A percentile compares a stretch with the other conserved stretches of the same genome.
These are phyloP conservation scores for Gadopsis bispinosus DNA, from an alignment of 2,797 vertebrate species.

Conservation along the genomic window DNA sequence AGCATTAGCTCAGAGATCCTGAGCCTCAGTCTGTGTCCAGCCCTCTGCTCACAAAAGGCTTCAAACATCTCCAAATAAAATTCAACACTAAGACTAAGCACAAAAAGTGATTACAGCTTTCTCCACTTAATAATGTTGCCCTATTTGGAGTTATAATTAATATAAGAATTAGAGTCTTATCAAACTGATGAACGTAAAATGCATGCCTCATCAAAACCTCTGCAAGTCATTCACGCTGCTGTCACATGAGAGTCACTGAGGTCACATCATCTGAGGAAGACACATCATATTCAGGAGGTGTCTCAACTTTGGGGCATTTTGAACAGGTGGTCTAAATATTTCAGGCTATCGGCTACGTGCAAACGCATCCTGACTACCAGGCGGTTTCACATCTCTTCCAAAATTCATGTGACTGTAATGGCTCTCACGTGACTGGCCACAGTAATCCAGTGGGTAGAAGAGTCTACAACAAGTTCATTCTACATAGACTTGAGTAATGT, in stretches of 20 bases:
- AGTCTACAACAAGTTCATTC: not conserved
- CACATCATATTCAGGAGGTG: constrained; percentile 5
- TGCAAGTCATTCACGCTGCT: not conserved
- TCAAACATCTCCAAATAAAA: constrained; percentile 16
- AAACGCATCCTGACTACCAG: constrained; percentile 10
- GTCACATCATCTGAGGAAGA: constrained; percentile 24
- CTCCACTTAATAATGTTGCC: not conserved
- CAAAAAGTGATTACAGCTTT: not conserved
- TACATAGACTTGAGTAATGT: not conserved
- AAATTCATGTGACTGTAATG: constrained; percentile 1
- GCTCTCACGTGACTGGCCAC: constrained; percentile 2
- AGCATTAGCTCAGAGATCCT: constrained; percentile 6
- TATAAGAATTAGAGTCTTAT: constrained; percentile 13
- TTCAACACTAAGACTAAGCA: not conserved
- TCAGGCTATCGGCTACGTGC: constrained; percentile 12
- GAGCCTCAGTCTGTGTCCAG: constrained; percentile 4
- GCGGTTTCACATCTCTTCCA: constrained; percentile 1
- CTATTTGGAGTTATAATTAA: not conserved
- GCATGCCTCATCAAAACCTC: constrained; percentile 13
- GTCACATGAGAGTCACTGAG: constrained; percentile 10
- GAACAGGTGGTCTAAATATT: constrained; percentile 35
- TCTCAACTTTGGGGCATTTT: constrained; percentile 17
- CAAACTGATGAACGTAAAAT: not conserved
- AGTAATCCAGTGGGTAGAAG: not conserved
- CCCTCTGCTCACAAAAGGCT: constrained; percentile 16